phyloP scores from a whole-genome alignment of 92 coral and sea anemone genomes.

The Nematostella vectensis region DNA sequence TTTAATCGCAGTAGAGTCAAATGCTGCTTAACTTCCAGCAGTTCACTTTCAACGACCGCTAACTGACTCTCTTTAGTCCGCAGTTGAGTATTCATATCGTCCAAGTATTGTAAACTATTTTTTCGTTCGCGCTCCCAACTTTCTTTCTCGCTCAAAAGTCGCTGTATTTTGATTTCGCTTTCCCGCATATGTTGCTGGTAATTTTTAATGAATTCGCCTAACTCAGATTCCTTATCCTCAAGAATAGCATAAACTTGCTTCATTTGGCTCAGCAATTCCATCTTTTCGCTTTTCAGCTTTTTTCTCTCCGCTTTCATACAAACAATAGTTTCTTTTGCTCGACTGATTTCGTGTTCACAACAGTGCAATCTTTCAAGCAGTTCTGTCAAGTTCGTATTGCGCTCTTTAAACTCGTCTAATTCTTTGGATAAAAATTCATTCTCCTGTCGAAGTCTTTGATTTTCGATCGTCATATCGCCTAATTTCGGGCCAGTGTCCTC shows the following conservation, averaged over 20 bases:
- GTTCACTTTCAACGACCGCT: constrained; percentile 61
- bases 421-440: constrained; percentile 59
- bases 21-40: constrained; percentile 59
- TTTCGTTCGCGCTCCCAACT: constrained; percentile 46
- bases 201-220: constrained; percentile 84
- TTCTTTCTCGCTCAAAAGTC: constrained; percentile 50
- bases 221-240: constrained; percentile 86
- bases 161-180: constrained; percentile 48
- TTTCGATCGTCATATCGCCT: constrained; percentile 54
- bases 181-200: constrained; percentile 87
- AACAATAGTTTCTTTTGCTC: constrained; percentile 90
- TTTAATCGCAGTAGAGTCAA: constrained; percentile 35
- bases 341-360: constrained; percentile 84
- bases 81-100: constrained; percentile 47
- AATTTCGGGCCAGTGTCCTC: constrained; percentile 28
- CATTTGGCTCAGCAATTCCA: constrained; percentile 76
- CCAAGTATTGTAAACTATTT: constrained; percentile 30
- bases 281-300: constrained; percentile 85
- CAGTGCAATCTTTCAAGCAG: constrained; percentile 73
- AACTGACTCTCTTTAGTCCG: constrained; percentile 69
- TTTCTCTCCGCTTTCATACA: constrained; percentile 87
- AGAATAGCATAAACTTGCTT: constrained; percentile 83
- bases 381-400: constrained; percentile 75
- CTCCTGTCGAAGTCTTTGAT: constrained; percentile 70
- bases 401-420: constrained; percentile 67